A percentile compares a stretch with the other conserved stretches of the same genome.
phyloP scores from a whole-genome alignment of 1,140 invertebrate species.

The Zaprionus ghesquierei region DNA sequence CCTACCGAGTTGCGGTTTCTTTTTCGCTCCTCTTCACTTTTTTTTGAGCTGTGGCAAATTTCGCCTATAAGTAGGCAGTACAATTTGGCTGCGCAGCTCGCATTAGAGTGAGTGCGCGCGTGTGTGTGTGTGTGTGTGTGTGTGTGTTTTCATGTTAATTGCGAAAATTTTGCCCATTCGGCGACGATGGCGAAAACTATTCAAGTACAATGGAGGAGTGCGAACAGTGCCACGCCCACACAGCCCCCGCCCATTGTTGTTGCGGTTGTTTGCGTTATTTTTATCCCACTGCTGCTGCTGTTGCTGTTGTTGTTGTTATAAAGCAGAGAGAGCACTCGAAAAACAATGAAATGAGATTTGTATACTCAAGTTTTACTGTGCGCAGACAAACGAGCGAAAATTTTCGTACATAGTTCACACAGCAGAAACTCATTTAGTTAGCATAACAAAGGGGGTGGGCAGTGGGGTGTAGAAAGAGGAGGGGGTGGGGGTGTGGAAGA shows the following conservation, averaged over 20 bases:
- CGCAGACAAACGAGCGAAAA: slow-evolving; percentile 48
- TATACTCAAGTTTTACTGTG: slow-evolving; percentile 76
- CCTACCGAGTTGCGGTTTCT: background rate
- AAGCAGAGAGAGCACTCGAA: slow-evolving; percentile 59
- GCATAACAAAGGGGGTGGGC: slow-evolving; percentile 65
- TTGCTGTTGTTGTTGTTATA: slow-evolving; percentile 37
- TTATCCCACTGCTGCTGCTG: slow-evolving; percentile 9
- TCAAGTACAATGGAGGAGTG: slow-evolving; percentile 44
- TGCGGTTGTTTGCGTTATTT: slow-evolving; percentile 10
- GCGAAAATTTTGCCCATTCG: slow-evolving; percentile 61
- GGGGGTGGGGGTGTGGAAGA: background rate
- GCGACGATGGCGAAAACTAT: slow-evolving; percentile 61
- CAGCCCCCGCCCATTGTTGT: slow-evolving; percentile 51
- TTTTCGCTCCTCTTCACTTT: too few relatives aligned
- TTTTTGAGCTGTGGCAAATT: slow-evolving; percentile 34
- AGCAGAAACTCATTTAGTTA: slow-evolving; percentile 76
- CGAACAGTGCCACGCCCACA: slow-evolving; percentile 34
- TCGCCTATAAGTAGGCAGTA: slow-evolving; percentile 21
- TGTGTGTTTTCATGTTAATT: slow-evolving; percentile 68
- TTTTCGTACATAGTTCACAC: slow-evolving; percentile 47
- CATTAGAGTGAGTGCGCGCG: slow-evolving; percentile 40
- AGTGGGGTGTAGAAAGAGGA: background rate
- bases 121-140: slow-evolving; percentile 15
- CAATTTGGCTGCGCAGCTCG: slow-evolving; percentile 23
- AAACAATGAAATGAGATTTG: slow-evolving; percentile 81